Percentiles rank a stretch among this genome's conserved stretches.
phyloP scores from a whole-genome alignment of 35 echinoderm and acorn worm species.

The Apostichopus californicus region DNA sequence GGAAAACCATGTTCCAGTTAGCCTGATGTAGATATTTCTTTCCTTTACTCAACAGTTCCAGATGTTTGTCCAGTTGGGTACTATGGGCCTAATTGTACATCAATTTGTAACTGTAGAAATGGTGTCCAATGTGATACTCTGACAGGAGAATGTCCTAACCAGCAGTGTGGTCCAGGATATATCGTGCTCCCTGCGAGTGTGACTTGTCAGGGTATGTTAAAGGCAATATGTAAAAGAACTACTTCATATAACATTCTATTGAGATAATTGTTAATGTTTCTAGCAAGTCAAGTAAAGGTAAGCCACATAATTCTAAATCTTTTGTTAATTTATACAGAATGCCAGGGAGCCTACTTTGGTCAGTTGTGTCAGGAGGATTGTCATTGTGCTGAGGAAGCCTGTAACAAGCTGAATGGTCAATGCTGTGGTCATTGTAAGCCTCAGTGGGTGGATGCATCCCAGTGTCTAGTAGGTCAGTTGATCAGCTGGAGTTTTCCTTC shows the following conservation, averaged over 20 bases:
- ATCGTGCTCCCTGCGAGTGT: not conserved
- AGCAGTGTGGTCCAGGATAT: not conserved
- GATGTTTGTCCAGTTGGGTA: not conserved
- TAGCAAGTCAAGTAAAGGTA: not conserved
- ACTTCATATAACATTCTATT: not conserved
- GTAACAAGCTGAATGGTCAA: not conserved
- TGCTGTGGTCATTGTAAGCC: not conserved
- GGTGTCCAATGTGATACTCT: not conserved
- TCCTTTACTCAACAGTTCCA: not conserved
- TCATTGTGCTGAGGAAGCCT: not conserved
- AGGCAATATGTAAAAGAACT: not conserved
- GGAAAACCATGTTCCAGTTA: too few relatives aligned
- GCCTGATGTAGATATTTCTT: too few relatives aligned
- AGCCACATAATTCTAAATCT: not conserved
- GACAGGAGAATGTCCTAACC: not conserved
- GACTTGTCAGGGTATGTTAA: not conserved
- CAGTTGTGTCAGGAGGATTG: not conserved
- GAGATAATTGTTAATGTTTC: too few relatives aligned
- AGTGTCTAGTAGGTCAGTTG: not conserved
- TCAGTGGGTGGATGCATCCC: not conserved
- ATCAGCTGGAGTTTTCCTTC: too few relatives aligned
- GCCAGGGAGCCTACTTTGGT: not conserved
- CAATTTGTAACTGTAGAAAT: not conserved
- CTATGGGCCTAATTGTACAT: not conserved
- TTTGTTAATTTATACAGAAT: not conserved